Base-by-base conservation (phyloP, 2,797 vertebrate genomes). In the Buceros bicornis region DNA sequence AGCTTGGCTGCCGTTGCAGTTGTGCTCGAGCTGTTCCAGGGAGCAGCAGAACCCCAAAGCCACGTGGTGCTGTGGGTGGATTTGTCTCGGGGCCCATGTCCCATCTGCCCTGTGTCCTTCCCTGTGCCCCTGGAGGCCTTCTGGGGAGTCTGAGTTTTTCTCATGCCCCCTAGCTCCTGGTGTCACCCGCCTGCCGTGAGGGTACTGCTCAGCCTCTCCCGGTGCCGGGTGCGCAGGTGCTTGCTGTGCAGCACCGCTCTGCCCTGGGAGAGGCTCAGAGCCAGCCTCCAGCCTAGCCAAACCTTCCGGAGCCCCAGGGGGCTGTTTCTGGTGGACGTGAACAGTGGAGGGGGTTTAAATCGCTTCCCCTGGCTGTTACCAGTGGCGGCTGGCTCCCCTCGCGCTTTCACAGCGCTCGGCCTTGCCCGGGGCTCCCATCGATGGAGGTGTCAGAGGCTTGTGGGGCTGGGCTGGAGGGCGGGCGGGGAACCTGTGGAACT, bases 221-320 rank as follows among this genome's bases (percentile, higher is more conserved):
- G 37, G 37, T 40, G 37, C 37, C 37, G 37, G 37, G 37, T 40
- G 37, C 9, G 37, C 37, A 40, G 37, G 37, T 40, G 35, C 71
- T 54, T 1, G 47, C 79, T 37, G 10, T 2, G 31, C 5, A 2
- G 11, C 12, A 0, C 58, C 28, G 5, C 17, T 6, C 22, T 10
- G 15, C 29, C 53, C 45, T 40, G 37, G 37, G 37, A 40, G 37
- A 40, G 37, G 37, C 37, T 40, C 37, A 40, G 37, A 40, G 37
- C 37, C 37, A 40, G 37, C 37, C 37, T 40, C 37, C 37, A 40
- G 37, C 37, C 37, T 12, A 40, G 37, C 37, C 12, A 7, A 37
- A 16, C 10, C 64, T 43, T 43, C 60, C 31, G 56, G 6, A 62
- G 40, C 40, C 51, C 21, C 62, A 5, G 14, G 42, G 50, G 8